phyloP scores from a whole-genome alignment of 1,140 invertebrate species.

The Mercenaria mercenaria region DNA sequence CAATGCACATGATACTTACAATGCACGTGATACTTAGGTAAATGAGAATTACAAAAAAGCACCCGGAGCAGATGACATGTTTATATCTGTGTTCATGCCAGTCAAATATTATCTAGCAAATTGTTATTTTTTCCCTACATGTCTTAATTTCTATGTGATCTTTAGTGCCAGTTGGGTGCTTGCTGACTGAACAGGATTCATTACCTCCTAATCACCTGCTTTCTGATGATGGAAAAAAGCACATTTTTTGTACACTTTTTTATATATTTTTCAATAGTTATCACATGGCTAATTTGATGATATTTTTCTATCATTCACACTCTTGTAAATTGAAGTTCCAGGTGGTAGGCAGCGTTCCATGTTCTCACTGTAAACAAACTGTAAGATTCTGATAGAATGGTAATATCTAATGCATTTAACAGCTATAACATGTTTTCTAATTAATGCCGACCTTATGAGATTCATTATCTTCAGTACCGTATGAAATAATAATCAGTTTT shows the following conservation, averaged over 20 bases:
- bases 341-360: neutral
- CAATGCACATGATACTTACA: no score
- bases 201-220: neutral
- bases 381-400: neutral
- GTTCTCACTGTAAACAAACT: constrained; percentile 14
- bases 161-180: neutral
- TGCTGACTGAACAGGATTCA: neutral
- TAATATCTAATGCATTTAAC: neutral
- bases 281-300: neutral
- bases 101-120: neutral
- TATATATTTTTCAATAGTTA: neutral
- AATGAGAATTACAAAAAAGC: no score
- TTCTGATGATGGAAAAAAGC: neutral
- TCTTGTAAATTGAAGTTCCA: neutral
- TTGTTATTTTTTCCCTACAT: neutral
- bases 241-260: neutral
- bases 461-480: no score
- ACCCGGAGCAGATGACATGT: neutral
- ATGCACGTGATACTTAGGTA: no score
- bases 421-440: no score
- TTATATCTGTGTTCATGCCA: neutral
- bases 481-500: no score
- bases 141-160: neutral
- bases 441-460: no score
- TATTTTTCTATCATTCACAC: neutral